These are phyloP conservation scores for Pipa parva DNA, from an alignment of 2,113 vertebrate species.

Conservation along the genomic window DNA sequence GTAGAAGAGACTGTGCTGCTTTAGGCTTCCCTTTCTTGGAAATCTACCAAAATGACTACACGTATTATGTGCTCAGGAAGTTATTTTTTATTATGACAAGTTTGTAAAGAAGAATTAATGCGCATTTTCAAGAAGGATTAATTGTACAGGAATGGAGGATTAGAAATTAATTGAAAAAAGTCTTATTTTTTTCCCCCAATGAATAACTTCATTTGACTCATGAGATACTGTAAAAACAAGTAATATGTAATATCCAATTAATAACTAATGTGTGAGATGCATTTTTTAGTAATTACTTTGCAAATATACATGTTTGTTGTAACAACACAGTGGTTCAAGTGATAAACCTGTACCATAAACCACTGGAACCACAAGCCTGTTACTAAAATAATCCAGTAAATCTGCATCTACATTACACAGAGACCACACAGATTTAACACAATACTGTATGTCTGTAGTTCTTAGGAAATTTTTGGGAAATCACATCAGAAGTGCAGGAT, in stretches of 20 bases:
- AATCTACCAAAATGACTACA: no score
- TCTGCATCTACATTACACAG: constrained; percentile 33
- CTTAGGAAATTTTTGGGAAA: constrained; percentile 38
- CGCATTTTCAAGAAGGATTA: no score
- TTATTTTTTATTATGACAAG: no score
- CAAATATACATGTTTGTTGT: constrained; percentile 37
- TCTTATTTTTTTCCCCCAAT: no score
- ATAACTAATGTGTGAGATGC: constrained; percentile 24
- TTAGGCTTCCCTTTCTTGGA: no score
- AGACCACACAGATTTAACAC: constrained; percentile 41
- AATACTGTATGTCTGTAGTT: constrained; percentile 27
- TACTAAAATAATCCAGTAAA: constrained; percentile 37
- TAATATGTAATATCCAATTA: constrained; percentile 27
- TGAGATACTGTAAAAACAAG: constrained; percentile 13
- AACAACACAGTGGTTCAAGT: constrained; percentile 40
- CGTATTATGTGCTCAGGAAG: no score
- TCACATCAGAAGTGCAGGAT: constrained; percentile 26
- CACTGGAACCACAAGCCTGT: constrained; percentile 28
- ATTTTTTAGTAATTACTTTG: constrained; percentile 37
- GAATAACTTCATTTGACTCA: neutral
- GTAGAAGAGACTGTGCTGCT: no score
- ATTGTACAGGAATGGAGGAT: no score
- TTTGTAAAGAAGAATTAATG: no score
- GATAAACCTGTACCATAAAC: constrained; percentile 39
- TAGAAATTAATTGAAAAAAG: no score